Conservation (phyloP, 2,888 invertebrate species). For the Habrosyne pyritoides region DNA sequence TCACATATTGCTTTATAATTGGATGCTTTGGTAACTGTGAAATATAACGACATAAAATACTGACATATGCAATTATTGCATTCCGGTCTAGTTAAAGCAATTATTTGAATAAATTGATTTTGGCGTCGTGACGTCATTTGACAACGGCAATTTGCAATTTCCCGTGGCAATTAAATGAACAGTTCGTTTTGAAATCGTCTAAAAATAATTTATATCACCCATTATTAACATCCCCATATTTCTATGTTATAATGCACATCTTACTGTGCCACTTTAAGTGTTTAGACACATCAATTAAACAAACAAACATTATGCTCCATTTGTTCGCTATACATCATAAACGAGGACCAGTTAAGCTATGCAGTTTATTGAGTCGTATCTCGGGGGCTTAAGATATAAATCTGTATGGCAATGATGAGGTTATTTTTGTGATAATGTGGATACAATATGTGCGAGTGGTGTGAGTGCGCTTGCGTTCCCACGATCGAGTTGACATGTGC, state of each 20-base stretch:
- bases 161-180: neutral
- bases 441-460: conserved; percentile 12
- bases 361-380: conserved; percentile 11
- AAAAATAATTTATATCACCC: too few species aligned
- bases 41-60: conserved; percentile 1
- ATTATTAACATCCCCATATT: neutral
- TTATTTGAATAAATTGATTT: neutral
- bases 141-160: neutral
- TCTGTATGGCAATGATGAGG: neutral
- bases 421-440: conserved; percentile 11
- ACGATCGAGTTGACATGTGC: conserved; percentile 52
- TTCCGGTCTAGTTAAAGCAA: neutral
- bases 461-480: conserved; percentile 41
- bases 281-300: conserved; percentile 15
- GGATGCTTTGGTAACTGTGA: conserved; percentile 27
- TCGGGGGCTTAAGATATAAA: conserved; percentile 11
- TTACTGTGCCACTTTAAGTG: conserved; percentile 10
- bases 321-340: conserved; percentile 13
- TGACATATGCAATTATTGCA: conserved; percentile 1
- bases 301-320: conserved; percentile 14
- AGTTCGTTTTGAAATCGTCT: neutral
- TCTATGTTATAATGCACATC: neutral
- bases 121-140: neutral
- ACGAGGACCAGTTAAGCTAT: conserved; percentile 4
- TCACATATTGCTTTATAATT: conserved; percentile 47